Evolutionary conservation across 2,888 invertebrate genomes (phyloP).

Genomic region (Fragum sueziense): DNA sequence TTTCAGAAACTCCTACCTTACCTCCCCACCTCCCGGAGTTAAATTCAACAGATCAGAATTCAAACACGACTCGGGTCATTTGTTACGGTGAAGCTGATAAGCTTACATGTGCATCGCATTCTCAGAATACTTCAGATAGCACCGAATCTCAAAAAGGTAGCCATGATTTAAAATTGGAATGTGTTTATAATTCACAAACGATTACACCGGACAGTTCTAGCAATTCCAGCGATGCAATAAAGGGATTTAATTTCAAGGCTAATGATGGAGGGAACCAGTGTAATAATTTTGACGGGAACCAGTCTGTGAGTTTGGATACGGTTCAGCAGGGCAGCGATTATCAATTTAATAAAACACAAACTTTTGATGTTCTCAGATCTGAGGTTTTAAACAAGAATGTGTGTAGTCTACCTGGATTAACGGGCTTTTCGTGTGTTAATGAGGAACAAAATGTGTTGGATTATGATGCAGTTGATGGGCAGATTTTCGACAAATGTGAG

Average conservation of each 20-base stretch:
- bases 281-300: conserved; percentile 10
- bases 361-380: neutral
- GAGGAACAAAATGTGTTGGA: neutral
- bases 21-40: conserved; percentile 38
- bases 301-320: neutral
- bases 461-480: conserved; percentile 10
- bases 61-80: conserved; percentile 31
- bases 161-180: neutral
- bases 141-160: neutral
- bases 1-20: conserved; percentile 50
- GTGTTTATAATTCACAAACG: neutral
- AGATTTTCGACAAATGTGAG: neutral
- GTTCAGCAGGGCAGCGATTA: conserved; percentile 6
- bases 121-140: conserved; percentile 18
- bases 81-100: conserved; percentile 30
- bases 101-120: conserved; percentile 27
- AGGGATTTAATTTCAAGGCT: conserved; percentile 11
- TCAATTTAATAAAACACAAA: conserved; percentile 16
- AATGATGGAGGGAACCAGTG: conserved; percentile 18
- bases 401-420: neutral
- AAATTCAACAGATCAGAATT: conserved; percentile 33
- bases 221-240: neutral
- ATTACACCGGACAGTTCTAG: conserved; percentile 2
- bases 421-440: neutral
- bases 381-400: neutral